Conservation (phyloP, 1,140 invertebrate genomes). For the Papilio xuthus region DNA sequence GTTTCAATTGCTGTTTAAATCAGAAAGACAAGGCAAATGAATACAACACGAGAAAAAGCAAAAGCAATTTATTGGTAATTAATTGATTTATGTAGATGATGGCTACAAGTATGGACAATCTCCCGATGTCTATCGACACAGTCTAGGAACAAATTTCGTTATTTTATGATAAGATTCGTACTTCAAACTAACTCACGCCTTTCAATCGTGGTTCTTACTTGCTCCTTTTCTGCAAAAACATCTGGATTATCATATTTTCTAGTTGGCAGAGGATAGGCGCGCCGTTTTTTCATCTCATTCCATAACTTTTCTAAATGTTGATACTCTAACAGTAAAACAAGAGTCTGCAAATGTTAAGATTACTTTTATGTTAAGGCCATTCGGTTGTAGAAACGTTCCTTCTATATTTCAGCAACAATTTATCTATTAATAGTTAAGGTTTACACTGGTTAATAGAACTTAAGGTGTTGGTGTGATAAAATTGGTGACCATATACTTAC, state of each 20-base stretch:
- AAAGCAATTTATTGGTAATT: neutral
- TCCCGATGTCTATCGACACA: too few relatives aligned
- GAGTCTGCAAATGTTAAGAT: constrained; percentile 27
- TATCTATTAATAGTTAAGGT: neutral
- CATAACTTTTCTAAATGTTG: constrained; percentile 38
- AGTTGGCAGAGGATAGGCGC: neutral
- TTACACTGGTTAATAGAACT: neutral
- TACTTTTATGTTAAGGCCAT: constrained; percentile 17
- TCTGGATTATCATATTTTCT: constrained; percentile 36
- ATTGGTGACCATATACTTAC: constrained; percentile 37
- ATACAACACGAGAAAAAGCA: neutral
- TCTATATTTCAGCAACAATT: neutral
- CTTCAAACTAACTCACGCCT: constrained; percentile 44
- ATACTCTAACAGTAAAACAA: constrained; percentile 40
- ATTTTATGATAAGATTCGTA: neutral
- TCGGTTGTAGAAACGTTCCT: neutral
- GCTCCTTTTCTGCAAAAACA: constrained; percentile 45
- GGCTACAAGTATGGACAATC: too few relatives aligned
- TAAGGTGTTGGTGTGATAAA: neutral
- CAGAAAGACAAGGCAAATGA: neutral
- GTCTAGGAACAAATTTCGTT: neutral
- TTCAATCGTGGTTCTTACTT: constrained; percentile 47
- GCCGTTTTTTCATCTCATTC: constrained; percentile 39
- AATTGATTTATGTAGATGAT: too few relatives aligned
- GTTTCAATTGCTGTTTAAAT: constrained; percentile 40